These are phyloP conservation scores for Drepana arcuata DNA, from an alignment of 1,140 invertebrate species.

Conservation along the genomic window DNA sequence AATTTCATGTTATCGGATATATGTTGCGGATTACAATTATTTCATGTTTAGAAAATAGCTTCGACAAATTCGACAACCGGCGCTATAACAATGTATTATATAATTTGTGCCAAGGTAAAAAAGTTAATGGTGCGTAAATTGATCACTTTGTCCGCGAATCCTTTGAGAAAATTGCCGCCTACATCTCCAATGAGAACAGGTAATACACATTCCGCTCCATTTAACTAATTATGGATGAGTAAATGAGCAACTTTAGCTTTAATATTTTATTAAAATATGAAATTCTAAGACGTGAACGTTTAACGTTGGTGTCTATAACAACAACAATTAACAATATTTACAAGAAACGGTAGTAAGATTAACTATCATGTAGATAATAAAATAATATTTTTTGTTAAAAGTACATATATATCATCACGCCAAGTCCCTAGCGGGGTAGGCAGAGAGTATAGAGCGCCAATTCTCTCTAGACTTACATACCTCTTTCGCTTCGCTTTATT, in stretches of 20 bases:
- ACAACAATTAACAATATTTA: background rate
- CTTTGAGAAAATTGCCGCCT: constrained; percentile 13
- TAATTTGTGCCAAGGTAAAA: constrained; percentile 20
- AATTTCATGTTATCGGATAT: background rate
- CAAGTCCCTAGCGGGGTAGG: no score
- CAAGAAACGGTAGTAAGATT: no score
- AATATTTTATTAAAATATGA: constrained; percentile 4
- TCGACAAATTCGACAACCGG: background rate
- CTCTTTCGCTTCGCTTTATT: no score
- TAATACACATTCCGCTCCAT: constrained; percentile 4
- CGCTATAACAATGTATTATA: constrained; percentile 9
- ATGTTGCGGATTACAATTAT: background rate
- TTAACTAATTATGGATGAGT: constrained; percentile 4
- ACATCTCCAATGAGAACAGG: constrained; percentile 19
- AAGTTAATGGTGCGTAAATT: constrained; percentile 28
- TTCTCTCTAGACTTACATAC: no score
- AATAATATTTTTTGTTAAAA: no score
- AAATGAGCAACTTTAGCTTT: constrained; percentile 1
- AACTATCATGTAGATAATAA: no score
- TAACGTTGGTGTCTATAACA: background rate
- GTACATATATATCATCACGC: no score
- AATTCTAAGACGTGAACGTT: background rate
- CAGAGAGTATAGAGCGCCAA: no score
- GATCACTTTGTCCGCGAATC: constrained; percentile 16
- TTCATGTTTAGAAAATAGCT: background rate